Conservation (phyloP, 2,797 vertebrate genomes). For the Momotus momota region DNA sequence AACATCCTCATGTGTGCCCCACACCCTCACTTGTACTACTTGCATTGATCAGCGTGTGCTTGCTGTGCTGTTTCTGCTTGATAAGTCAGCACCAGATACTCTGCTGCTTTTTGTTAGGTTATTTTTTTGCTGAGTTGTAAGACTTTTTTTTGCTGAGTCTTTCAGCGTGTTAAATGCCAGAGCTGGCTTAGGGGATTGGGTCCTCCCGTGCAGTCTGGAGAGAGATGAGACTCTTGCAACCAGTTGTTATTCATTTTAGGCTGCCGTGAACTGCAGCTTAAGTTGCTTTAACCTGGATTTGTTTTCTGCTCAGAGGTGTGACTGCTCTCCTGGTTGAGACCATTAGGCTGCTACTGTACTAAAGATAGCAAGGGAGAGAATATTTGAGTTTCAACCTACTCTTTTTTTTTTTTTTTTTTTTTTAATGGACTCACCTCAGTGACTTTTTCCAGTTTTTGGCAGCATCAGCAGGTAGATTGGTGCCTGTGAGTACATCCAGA, state of each 20-base stretch:
- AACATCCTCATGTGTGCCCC: neutral
- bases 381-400: neutral
- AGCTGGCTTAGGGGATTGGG: neutral
- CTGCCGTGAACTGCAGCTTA: neutral
- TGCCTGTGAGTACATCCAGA: neutral
- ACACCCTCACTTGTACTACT: neutral
- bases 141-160: slow-evolving; percentile 31
- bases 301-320: neutral
- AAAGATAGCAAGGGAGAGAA: neutral
- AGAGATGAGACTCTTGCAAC: neutral
- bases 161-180: neutral
- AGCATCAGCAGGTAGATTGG: neutral
- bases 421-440: neutral
- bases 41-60: slow-evolving; percentile 7
- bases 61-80: slow-evolving; percentile 47
- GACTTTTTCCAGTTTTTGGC: neutral
- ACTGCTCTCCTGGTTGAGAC: neutral
- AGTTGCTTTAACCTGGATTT: neutral
- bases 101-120: slow-evolving; percentile 4
- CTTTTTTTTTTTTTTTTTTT: neutral
- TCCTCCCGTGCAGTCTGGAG: neutral
- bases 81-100: slow-evolving; percentile 43
- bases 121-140: slow-evolving; percentile 39
- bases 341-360: neutral
- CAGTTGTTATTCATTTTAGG: neutral